Base-by-base conservation (phyloP, 2,888 invertebrate genomes). In the Cheilosia vulpina region DNA sequence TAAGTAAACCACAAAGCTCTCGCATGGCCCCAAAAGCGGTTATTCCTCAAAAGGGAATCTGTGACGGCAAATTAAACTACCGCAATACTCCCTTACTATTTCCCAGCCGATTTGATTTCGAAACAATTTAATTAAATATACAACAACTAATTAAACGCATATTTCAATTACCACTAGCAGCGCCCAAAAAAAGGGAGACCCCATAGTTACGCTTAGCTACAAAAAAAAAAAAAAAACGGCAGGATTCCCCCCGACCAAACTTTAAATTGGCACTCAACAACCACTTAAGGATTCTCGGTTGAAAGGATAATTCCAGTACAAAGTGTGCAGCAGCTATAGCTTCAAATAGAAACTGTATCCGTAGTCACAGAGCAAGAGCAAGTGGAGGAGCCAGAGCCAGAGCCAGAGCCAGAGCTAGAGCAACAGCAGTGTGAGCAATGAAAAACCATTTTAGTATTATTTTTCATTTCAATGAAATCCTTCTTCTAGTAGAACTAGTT, bases 201-300 rank as follows among this genome's bases (percentile, higher is more conserved):
- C 66, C 69, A 78, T 63, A 57, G 68, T 73, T 57, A 50, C 41
- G 3, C 19, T 73, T 63, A 53, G 45, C 72, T 63, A n/a, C 57
- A 38, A 57, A 62, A 13, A 24, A 53, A 58, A 34, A 62, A 17
- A 57, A 13, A 31, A 15, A 19, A 13, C 15, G 0, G 0, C 17
- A 17, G 6, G 21, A 11, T 19, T 21, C 6, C 41, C 13, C 19
- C 62, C 9, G 52, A 24, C 69, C 62, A 53, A 81, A 75, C 81
- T 77, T 77, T 81, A 80, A 81, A 77, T 85, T 77, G 81, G 72
- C 62, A 72, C 76, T 85, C 66, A 76, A 77, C 76, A 81, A 72
- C 76, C 81, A 81, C 85, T 85, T 85, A 76, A 77, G 85, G 68
- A 81, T 81, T 85, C 76, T 85, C 66, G 76, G 47, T 77, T 85